A percentile compares a stretch with the other conserved stretches of the same genome.
phyloP scores from a whole-genome alignment of 1,140 invertebrate species.

The Aethina tumida region DNA sequence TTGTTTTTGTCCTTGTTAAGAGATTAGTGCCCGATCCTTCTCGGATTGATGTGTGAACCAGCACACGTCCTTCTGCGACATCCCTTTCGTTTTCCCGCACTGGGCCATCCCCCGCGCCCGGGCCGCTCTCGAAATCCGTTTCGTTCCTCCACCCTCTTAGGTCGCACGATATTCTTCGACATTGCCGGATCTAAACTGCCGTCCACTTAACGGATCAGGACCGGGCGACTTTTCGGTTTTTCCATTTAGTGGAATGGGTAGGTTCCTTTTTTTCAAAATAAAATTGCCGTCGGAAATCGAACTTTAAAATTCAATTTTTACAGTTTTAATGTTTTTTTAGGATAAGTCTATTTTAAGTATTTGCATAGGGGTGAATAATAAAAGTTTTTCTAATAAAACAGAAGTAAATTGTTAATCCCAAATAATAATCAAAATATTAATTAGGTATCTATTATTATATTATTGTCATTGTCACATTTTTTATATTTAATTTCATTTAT shows the following conservation, averaged over 20 bases:
- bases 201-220: background rate
- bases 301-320: background rate
- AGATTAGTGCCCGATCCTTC: slow-evolving; percentile 32
- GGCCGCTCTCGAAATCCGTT: background rate
- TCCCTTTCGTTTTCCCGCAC: slow-evolving; percentile 7
- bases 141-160: too few relatives aligned
- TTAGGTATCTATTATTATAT: too few relatives aligned
- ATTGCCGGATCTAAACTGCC: background rate
- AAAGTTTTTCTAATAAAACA: too few relatives aligned
- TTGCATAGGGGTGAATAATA: too few relatives aligned
- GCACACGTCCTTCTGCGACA: slow-evolving; percentile 22
- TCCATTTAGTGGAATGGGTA: too few relatives aligned
- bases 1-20: slow-evolving; percentile 34
- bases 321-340: slow-evolving; percentile 1
- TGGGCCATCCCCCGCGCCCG: background rate
- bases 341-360: too few relatives aligned
- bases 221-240: background rate
- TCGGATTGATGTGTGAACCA: slow-evolving; percentile 32
- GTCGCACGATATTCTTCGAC: background rate
- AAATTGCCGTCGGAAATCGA: background rate
- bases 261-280: too few relatives aligned
- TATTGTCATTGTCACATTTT: too few relatives aligned
- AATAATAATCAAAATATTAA: too few relatives aligned
- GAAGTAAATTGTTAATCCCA: too few relatives aligned
- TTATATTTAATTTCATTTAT: too few relatives aligned